phyloP scores from a whole-genome alignment of 2,888 invertebrate species.

The Odontothrips loti region DNA sequence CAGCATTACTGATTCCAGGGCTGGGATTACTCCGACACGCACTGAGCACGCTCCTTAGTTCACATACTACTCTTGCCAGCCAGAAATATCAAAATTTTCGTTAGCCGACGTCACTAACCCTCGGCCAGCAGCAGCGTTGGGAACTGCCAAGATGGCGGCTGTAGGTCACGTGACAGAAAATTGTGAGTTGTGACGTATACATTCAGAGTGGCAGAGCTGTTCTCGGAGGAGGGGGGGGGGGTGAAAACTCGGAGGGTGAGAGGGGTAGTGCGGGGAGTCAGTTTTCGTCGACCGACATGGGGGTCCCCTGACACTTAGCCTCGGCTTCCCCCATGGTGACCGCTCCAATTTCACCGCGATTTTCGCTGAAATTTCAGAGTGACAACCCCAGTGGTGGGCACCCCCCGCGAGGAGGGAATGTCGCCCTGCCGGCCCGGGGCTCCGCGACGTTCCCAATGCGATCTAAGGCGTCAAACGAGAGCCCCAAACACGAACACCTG shows the following conservation, averaged over 20 bases:
- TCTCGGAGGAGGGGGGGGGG: slow-evolving; percentile 33
- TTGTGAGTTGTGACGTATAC: slow-evolving; percentile 44
- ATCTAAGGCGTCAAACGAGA: no score
- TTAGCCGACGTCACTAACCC: slow-evolving; percentile 50
- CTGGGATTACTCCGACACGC: slow-evolving; percentile 30
- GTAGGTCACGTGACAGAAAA: slow-evolving; percentile 55
- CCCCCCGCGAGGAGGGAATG: background rate
- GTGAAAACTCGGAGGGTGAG: slow-evolving; percentile 33
- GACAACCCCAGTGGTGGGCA: background rate
- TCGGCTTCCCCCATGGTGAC: background rate
- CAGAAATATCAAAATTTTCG: slow-evolving; percentile 43
- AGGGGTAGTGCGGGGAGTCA: slow-evolving; percentile 29
- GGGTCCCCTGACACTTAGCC: background rate
- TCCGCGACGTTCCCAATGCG: no score
- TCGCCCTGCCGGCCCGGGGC: background rate
- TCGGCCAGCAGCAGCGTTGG: slow-evolving; percentile 45
- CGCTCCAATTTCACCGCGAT: background rate
- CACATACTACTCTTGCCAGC: slow-evolving; percentile 39
- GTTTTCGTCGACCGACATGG: slow-evolving; percentile 9
- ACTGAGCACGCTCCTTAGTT: slow-evolving; percentile 30
- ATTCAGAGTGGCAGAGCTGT: slow-evolving; percentile 28
- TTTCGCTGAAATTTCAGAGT: background rate
- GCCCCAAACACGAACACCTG: no score
- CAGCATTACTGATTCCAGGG: slow-evolving; percentile 25
- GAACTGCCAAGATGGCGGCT: slow-evolving; percentile 58